These are phyloP conservation scores for Dasyurus viverrinus DNA, from an alignment of 2,113 vertebrate species.

Conservation along the genomic window DNA sequence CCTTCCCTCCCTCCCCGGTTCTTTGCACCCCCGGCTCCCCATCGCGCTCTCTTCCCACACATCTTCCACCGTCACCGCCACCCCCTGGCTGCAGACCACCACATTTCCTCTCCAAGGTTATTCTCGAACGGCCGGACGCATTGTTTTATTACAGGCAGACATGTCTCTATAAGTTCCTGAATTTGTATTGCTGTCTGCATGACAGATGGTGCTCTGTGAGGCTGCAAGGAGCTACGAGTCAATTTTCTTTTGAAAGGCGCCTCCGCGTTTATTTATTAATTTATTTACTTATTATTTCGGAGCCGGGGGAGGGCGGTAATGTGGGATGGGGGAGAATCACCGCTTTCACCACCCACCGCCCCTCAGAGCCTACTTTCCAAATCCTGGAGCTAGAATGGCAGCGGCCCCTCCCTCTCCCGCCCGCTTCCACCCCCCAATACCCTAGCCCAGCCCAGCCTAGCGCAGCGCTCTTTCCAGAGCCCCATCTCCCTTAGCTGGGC, in stretches of 20 bases:
- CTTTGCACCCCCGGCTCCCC: background rate
- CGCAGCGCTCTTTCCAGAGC: background rate
- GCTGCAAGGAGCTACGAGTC: constrained; percentile 77
- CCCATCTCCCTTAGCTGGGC: background rate
- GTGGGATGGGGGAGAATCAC: background rate
- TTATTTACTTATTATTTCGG: constrained; percentile 66
- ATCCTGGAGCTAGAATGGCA: background rate
- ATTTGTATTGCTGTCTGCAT: constrained; percentile 79
- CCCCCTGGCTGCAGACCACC: background rate
- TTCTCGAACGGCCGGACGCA: constrained; percentile 69
- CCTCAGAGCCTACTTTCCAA: background rate
- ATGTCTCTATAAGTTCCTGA: constrained; percentile 75
- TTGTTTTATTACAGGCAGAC: constrained; percentile 77
- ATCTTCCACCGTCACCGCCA: constrained; percentile 6
- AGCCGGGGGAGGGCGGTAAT: background rate
- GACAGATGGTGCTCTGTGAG: constrained; percentile 85
- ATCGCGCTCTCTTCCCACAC: background rate
- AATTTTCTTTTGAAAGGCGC: constrained; percentile 79
- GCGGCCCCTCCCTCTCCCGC: background rate
- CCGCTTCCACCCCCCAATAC: background rate
- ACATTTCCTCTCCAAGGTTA: constrained; percentile 70
- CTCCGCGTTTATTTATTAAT: constrained; percentile 60
- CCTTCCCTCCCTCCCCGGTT: background rate
- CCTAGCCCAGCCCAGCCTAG: background rate
- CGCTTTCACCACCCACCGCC: background rate